Conservation (phyloP, 1,140 invertebrate genomes). For the Neotoxoptera formosana region DNA sequence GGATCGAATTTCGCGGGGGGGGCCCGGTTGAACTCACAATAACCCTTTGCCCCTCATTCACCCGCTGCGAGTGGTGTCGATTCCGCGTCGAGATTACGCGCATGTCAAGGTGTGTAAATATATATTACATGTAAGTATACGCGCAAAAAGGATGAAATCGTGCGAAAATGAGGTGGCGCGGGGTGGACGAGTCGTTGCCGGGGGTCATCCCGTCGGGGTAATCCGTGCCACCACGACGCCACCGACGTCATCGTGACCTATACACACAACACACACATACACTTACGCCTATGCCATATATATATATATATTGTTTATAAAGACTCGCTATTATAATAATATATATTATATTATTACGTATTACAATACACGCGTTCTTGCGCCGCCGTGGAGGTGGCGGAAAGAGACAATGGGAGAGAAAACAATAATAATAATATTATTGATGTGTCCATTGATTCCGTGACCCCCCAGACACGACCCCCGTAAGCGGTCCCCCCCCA, state of each 20-base stretch:
- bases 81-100: neutral
- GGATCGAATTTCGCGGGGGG: neutral
- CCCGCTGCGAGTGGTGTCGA: neutral
- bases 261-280: neutral
- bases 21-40: neutral
- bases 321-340: neutral
- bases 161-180: neutral
- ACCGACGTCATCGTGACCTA: neutral
- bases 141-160: neutral
- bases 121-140: neutral
- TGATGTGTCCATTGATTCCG: conserved; percentile 46
- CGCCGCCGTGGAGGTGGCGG: neutral
- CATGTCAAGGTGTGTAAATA: neutral
- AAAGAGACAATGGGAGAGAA: neutral
- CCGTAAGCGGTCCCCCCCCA: neutral
- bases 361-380: neutral
- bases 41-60: neutral
- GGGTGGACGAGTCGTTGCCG: too few relatives aligned
- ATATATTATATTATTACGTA: neutral
- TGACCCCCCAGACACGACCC: conserved; percentile 21
- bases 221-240: neutral
- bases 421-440: conserved; percentile 29
- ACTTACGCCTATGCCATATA: neutral
- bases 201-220: neutral
- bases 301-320: neutral